Conservation (phyloP, 1,140 invertebrate species). For the Monomorium pharaonis region DNA sequence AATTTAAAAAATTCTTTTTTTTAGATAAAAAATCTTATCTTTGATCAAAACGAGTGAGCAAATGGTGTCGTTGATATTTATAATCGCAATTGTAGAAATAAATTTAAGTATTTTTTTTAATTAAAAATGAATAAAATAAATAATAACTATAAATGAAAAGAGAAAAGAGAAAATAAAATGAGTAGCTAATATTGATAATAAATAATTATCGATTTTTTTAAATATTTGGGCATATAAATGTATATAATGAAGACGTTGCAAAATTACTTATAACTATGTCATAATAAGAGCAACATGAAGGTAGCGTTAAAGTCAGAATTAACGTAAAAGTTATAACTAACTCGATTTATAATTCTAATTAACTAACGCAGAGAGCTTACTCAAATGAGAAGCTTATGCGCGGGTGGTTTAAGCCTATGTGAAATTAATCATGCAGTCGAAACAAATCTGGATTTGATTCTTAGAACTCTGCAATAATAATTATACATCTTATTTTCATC, state of each 20-base stretch:
- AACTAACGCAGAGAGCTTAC: constrained; percentile 11
- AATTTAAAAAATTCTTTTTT: background rate
- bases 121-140: no score
- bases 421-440: background rate
- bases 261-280: constrained; percentile 23
- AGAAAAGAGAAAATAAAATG: background rate
- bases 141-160: background rate
- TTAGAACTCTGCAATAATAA: background rate
- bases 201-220: background rate
- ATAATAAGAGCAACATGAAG: constrained; percentile 10
- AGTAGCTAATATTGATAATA: background rate
- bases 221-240: background rate
- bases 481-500: background rate
- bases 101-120: no score
- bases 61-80: background rate
- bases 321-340: constrained; percentile 34
- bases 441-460: background rate
- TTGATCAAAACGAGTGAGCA: background rate
- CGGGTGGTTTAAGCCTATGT: background rate
- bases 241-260: constrained; percentile 9
- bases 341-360: background rate
- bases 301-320: background rate
- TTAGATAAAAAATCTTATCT: background rate
- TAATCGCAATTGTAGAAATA: background rate
- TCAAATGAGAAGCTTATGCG: background rate